Percentiles rank a stretch among this genome's conserved stretches.
phyloP scores from a whole-genome alignment of 1,140 invertebrate genomes.

The Conus ventricosus region DNA sequence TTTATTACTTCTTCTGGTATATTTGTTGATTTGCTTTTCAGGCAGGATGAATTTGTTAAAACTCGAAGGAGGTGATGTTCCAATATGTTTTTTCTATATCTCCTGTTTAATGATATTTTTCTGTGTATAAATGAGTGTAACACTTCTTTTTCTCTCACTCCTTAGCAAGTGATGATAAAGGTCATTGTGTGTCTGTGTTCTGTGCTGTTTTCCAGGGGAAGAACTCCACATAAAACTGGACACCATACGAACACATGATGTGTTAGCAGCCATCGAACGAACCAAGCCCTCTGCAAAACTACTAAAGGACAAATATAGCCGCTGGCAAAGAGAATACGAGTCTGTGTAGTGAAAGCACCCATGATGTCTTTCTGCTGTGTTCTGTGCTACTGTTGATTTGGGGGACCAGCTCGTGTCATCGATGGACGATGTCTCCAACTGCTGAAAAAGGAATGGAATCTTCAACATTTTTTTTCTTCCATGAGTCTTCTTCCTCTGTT shows the following conservation, averaged over 20 bases:
- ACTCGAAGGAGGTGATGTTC: too few relatives aligned
- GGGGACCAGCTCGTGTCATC: neutral
- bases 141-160: too few relatives aligned
- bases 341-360: slow-evolving; percentile 60
- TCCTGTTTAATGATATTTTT: too few relatives aligned
- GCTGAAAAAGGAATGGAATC: neutral
- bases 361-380: neutral
- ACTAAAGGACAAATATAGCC: slow-evolving; percentile 74
- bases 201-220: slow-evolving; percentile 63
- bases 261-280: slow-evolving; percentile 74
- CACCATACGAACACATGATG: slow-evolving; percentile 75
- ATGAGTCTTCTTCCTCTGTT: neutral
- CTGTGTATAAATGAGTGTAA: too few relatives aligned
- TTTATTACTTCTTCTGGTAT: too few relatives aligned
- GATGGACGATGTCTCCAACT: neutral
- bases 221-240: slow-evolving; percentile 75
- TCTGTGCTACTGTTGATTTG: neutral
- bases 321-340: slow-evolving; percentile 77
- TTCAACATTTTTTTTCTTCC: neutral
- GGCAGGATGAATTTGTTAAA: too few relatives aligned
- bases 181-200: neutral
- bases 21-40: too few relatives aligned
- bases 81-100: too few relatives aligned
- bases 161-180: too few relatives aligned
- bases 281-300: slow-evolving; percentile 76